Base-by-base conservation (phyloP, 2,113 vertebrate species). In the Heloderma charlesbogerti region DNA sequence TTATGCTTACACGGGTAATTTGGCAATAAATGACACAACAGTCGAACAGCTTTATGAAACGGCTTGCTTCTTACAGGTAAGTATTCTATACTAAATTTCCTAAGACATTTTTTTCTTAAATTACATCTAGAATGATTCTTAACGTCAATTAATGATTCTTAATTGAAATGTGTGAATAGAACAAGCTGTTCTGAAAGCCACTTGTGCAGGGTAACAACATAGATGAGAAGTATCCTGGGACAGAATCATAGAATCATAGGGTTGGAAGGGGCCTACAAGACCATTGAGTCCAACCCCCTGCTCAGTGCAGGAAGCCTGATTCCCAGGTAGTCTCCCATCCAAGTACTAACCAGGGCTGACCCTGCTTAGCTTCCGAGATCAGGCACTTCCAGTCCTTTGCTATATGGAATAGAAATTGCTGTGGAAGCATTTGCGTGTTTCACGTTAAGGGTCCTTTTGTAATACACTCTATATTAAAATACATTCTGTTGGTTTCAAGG, bases 21-120 rank as follows among this genome's bases (percentile, higher is more conserved):
- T 99, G 97, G 98, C 98, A 94, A 98, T 99, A 96, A 99, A 95
- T 0, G 99, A 99, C 97, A 97, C 98, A 98, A 99, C 98, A 0
- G 99, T 99, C 27, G 99, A 99, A 95, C 99, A 99, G 93, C 99
- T 99, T 57, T 99, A 99, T 82, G 99, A 99, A 96, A 99, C 99
- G 0, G 99, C 99, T 90, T 99, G 99, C 97, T 99, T 99, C 96
- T 96, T 99, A 57, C 99, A 99, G 99, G 99, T 99, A 93, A 57
- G 0, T 83, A 43, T 48, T 40, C 51, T 60, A 15, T 79, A 22
- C 66, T 25, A 34, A 74, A 48, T 63, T 20, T 90, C 51, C 51
- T 83, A 75, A 83, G 29, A 9, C n/a, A 3, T 31, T 22, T 85
- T 71, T 57, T 79, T 45, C 37, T 43, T 78, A 43, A 6, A 18